Evolutionary conservation across 2,113 vertebrate species (phyloP), one percentile per base, ranked within the genome.

Genomic region (Cyprinodon brontotheroides): DNA sequence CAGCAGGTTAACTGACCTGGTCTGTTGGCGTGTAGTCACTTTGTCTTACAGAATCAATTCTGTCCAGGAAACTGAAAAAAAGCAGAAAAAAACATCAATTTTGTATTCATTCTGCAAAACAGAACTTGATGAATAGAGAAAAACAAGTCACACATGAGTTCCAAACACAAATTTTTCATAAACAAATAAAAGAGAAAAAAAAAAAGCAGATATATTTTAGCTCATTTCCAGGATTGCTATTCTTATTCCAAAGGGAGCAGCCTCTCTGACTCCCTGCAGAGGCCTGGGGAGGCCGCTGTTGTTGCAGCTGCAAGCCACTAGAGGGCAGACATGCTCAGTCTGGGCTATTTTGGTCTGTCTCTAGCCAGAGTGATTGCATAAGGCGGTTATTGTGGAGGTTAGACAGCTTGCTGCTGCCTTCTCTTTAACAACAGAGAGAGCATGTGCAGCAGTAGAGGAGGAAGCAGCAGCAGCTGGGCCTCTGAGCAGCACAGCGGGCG

Each of bases 1-100:
- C 4, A 17, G 39, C 10, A 61, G 3, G n/a, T 72, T 59, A 13
- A 68, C 93, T 65, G 85, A 99, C 98, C 97, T 99, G 98, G 92
- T 99, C 97, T 79, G 97, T 99, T 84, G 98, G 98, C 48, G 97
- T 99, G 91, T 99, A 99, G 93, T 99, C 97, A 69, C 95, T 96
- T 94, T 98, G 94, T 91, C 97, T 97, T 93, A 99, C 98, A 0
- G 97, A 97, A 94, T 99, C 98, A 68, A 99, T 99, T 95, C 96
- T 96, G 93, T 99, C 98, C 87, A 99, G 93, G 95, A 99, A 99
- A 95, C 98, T 99, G 81, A 64, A 85, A 65, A 61, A 37, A 6
- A 89, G 12, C 91, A 47, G 82, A 83, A 8, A 70, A 70, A 70
- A 14, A 22, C 0, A 39, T 57, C 1, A 57, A 20, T 8, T 57